Conservation (phyloP, 2,888 invertebrate species). For the Lasioglossum oenotherae region DNA sequence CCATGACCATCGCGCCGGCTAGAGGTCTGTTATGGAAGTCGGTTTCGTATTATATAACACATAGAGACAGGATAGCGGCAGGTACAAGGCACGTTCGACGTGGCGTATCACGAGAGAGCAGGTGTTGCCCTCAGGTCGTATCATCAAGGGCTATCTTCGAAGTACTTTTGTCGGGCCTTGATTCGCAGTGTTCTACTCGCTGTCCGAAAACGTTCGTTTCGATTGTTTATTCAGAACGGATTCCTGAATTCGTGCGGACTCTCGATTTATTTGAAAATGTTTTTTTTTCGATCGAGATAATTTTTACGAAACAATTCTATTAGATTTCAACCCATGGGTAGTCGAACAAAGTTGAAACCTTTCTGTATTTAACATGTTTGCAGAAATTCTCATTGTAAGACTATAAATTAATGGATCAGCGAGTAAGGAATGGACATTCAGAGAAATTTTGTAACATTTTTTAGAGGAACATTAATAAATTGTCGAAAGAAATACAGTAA, state of each 20-base stretch:
- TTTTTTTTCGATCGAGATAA: too few species aligned
- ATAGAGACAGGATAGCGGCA: constrained; percentile 50
- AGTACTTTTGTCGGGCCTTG: constrained; percentile 37
- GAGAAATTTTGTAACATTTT: too few species aligned
- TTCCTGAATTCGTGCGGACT: neutral
- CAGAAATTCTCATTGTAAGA: too few species aligned
- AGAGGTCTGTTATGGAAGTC: constrained; percentile 47
- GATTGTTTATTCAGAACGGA: neutral
- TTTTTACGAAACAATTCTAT: too few species aligned
- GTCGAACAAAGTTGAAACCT: too few species aligned
- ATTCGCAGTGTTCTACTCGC: neutral
- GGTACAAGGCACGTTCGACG: constrained; percentile 51
- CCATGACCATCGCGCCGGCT: constrained; percentile 54
- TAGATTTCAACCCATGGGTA: too few species aligned
- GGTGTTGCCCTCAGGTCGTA: constrained; percentile 71
- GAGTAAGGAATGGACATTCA: too few species aligned
- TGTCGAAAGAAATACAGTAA: too few species aligned
- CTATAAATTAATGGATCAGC: too few species aligned
- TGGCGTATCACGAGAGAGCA: constrained; percentile 73
- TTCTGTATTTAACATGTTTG: too few species aligned
- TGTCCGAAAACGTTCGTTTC: neutral
- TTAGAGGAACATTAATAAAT: too few species aligned
- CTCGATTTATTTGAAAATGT: neutral
- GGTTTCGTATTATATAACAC: constrained; percentile 69
- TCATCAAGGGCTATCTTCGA: constrained; percentile 62